phyloP scores from a whole-genome alignment of 2,888 invertebrate genomes.

The Agapetus fuscipes region DNA sequence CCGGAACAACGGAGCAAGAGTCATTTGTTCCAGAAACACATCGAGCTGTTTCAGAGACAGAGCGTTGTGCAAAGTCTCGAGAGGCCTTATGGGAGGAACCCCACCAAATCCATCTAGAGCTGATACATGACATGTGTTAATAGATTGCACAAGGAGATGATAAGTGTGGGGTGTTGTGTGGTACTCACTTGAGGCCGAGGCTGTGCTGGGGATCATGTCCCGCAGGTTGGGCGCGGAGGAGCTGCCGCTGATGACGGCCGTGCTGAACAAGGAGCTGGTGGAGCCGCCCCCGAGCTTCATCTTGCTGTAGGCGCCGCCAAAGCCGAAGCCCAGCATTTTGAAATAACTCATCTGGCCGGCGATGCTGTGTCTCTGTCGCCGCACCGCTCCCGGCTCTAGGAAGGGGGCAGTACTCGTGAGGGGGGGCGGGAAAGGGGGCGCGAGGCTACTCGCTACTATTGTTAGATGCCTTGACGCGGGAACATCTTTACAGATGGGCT shows the following conservation, averaged over 20 bases:
- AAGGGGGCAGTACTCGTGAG: constrained; percentile 18
- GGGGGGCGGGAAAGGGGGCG: constrained; percentile 14
- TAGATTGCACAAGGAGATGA: neutral
- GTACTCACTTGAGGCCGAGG: constrained; percentile 62
- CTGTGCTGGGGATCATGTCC: constrained; percentile 72
- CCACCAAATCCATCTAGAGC: constrained; percentile 81
- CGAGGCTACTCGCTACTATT: constrained; percentile 13
- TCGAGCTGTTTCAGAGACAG: constrained; percentile 88
- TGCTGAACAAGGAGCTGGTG: constrained; percentile 85
- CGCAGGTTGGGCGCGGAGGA: constrained; percentile 86
- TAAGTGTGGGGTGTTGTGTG: neutral
- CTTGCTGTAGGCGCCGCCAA: constrained; percentile 44
- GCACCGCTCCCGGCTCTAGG: constrained; percentile 40
- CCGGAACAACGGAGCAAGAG: constrained; percentile 60
- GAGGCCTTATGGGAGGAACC: constrained; percentile 89
- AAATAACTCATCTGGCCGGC: constrained; percentile 92
- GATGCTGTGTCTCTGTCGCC: constrained; percentile 92
- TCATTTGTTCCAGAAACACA: constrained; percentile 79
- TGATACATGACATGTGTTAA: constrained; percentile 24
- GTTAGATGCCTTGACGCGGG: constrained; percentile 11
- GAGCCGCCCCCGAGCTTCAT: constrained; percentile 52
- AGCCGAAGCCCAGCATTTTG: constrained; percentile 77
- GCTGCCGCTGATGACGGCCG: constrained; percentile 92
- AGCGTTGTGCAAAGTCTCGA: constrained; percentile 97
- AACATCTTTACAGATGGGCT: constrained; percentile 1